Conservation (phyloP, 1,140 invertebrate genomes). For the Dendrolimus punctatus region DNA sequence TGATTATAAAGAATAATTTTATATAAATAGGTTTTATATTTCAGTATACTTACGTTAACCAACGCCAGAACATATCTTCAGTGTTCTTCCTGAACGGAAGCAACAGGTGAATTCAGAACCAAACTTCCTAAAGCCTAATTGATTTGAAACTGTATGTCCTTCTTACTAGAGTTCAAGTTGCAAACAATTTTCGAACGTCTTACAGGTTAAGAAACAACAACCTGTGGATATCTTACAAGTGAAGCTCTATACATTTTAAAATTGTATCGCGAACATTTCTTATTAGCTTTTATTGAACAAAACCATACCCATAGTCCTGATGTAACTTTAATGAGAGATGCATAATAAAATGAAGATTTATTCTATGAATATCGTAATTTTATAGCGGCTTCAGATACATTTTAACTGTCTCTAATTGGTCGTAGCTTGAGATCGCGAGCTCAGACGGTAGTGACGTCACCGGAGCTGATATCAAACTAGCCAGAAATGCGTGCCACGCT, state of each 20-base stretch:
- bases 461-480: conserved; percentile 65
- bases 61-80: conserved; percentile 57
- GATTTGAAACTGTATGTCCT: conserved; percentile 47
- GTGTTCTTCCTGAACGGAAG: conserved; percentile 37
- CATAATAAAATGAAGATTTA: too few relatives aligned
- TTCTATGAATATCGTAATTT: too few relatives aligned
- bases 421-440: conserved; percentile 32
- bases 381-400: too few relatives aligned
- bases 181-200: conserved; percentile 27
- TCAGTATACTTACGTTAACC: conserved; percentile 47
- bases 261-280: too few relatives aligned
- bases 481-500: conserved; percentile 64
- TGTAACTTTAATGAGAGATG: background rate
- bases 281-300: background rate
- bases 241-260: too few relatives aligned
- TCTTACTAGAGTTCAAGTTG: conserved; percentile 38
- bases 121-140: conserved; percentile 43
- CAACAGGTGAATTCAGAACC: conserved; percentile 63
- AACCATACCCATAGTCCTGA: background rate
- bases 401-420: conserved; percentile 20
- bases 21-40: background rate
- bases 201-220: conserved; percentile 28
- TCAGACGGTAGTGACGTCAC: conserved; percentile 54
- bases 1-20: too few relatives aligned
- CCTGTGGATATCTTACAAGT: conserved; percentile 32